Conservation (phyloP, 2,888 invertebrate genomes). For the Acronicta psi region DNA sequence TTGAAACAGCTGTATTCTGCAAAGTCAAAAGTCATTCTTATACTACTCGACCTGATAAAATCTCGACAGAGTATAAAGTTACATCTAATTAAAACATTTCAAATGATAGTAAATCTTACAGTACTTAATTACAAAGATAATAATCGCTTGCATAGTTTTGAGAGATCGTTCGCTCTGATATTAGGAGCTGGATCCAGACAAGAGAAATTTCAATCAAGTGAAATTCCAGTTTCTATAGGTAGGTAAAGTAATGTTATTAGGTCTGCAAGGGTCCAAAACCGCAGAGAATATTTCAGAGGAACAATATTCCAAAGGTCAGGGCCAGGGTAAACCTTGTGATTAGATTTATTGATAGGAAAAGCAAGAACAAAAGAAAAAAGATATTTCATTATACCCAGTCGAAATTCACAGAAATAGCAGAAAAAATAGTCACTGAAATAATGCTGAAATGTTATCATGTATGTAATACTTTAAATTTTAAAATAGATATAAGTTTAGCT, state of each 20-base stretch:
- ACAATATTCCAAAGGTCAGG: conserved; percentile 5
- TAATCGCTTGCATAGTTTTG: conserved; percentile 19
- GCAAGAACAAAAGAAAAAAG: too few species aligned
- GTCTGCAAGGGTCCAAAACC: conserved; percentile 10
- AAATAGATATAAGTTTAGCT: too few species aligned
- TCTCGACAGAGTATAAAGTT: conserved; percentile 36
- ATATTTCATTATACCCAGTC: too few species aligned
- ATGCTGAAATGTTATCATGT: too few species aligned
- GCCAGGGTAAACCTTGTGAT: not conserved
- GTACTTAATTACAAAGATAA: conserved; percentile 37
- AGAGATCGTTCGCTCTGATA: conserved; percentile 4
- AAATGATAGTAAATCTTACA: conserved; percentile 25
- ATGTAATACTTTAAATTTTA: too few species aligned
- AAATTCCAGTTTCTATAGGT: conserved; percentile 27
- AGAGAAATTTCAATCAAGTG: conserved; percentile 27
- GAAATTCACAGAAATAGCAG: too few species aligned
- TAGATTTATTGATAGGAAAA: too few species aligned
- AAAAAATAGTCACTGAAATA: too few species aligned
- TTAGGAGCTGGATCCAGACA: conserved; percentile 10
- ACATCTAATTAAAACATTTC: conserved; percentile 38
- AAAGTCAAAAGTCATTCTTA: conserved; percentile 21
- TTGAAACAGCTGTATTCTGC: too few species aligned
- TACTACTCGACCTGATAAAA: conserved; percentile 21
- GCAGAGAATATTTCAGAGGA: conserved; percentile 4
- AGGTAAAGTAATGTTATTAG: conserved; percentile 18